Conservation (phyloP, 2,113 vertebrate species). For the Ia io region DNA sequence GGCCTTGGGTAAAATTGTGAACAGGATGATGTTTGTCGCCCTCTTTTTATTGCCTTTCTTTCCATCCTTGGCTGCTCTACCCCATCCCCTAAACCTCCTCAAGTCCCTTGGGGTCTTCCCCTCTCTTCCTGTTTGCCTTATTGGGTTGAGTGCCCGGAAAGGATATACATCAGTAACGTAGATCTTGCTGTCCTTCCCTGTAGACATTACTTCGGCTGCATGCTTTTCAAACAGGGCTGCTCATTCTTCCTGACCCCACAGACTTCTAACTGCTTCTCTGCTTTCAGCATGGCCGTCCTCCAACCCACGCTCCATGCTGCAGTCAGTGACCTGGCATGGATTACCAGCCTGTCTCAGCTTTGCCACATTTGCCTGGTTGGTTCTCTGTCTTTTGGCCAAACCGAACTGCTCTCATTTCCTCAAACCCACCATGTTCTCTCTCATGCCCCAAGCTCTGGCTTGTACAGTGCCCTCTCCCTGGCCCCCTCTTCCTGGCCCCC, state of each 20-base stretch:
- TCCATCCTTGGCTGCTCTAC: background rate
- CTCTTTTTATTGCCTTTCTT: slow-evolving; percentile 5
- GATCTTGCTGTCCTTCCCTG: background rate
- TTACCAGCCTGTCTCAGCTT: background rate
- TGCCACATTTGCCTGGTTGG: background rate
- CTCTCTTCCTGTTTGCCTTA: background rate
- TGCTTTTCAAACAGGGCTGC: background rate
- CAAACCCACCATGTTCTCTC: background rate
- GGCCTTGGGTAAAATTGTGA: slow-evolving; percentile 18
- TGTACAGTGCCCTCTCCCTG: accelerated
- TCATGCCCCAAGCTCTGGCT: background rate
- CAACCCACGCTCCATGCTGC: background rate
- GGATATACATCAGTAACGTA: background rate
- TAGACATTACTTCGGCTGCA: background rate
- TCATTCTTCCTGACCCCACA: background rate
- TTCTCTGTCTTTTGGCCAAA: background rate
- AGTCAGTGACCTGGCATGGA: background rate
- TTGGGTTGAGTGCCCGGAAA: background rate
- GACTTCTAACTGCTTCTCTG: background rate
- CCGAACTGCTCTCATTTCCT: background rate
- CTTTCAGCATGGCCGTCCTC: background rate
- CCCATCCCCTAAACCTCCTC: too few species aligned
- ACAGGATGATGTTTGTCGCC: background rate
- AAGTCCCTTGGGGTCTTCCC: background rate
- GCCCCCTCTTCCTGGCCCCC: too few species aligned